Percentiles rank a stretch among this genome's conserved stretches.
Evolutionary conservation across 1,140 invertebrate genomes (phyloP).

Genomic region (Diabrotica undecimpunctata): DNA sequence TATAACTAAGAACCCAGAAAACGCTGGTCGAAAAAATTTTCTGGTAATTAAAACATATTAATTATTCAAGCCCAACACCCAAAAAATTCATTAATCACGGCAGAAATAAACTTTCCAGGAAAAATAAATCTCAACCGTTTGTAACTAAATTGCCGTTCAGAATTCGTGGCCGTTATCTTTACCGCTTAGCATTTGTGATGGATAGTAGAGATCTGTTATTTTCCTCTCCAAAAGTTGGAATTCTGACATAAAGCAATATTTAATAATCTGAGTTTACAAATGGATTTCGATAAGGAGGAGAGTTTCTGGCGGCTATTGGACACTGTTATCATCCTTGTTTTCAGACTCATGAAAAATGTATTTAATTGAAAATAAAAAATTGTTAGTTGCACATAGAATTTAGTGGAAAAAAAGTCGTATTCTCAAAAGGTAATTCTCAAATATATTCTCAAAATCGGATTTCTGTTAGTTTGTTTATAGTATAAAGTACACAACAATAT

Average conservation of each 20-base stretch:
- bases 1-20: too few relatives aligned
- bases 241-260: slow-evolving; percentile 31
- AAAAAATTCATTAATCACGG: slow-evolving; percentile 2
- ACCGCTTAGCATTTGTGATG: slow-evolving; percentile 19
- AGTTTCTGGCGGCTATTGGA: slow-evolving; percentile 17
- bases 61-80: slow-evolving; percentile 1
- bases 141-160: slow-evolving; percentile 14
- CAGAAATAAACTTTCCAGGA: not conserved
- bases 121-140: slow-evolving; percentile 6
- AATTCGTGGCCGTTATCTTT: slow-evolving; percentile 18
- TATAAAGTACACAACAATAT: too few relatives aligned
- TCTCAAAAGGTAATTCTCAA: too few relatives aligned
- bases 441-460: too few relatives aligned
- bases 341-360: too few relatives aligned
- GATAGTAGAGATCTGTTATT: slow-evolving; percentile 24
- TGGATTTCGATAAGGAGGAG: slow-evolving; percentile 26
- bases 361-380: too few relatives aligned
- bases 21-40: not conserved
- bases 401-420: too few relatives aligned
- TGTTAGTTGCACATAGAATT: too few relatives aligned
- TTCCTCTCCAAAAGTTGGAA: slow-evolving; percentile 21
- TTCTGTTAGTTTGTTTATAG: too few relatives aligned
- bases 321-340: not conserved
- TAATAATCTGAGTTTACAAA: slow-evolving; percentile 35
- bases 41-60: slow-evolving; percentile 3